phyloP scores from a whole-genome alignment of 2,797 vertebrate species.

The Natrix natrix region DNA sequence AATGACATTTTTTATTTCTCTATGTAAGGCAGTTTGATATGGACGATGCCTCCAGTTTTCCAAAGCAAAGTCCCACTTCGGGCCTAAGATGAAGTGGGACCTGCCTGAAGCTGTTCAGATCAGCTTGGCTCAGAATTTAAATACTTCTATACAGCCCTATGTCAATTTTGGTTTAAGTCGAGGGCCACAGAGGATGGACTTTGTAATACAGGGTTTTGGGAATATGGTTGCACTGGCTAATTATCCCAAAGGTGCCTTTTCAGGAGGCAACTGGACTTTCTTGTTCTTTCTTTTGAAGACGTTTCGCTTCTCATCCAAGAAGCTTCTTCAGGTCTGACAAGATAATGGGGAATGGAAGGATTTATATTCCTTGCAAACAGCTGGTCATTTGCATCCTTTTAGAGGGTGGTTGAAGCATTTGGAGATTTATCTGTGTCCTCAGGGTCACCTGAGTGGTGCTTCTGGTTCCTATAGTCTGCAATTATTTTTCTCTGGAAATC shows the following conservation, averaged over 20 bases:
- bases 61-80: not conserved
- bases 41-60: not conserved
- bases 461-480: too few relatives aligned
- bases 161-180: not conserved
- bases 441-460: too few relatives aligned
- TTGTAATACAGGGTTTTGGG: not conserved
- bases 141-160: not conserved
- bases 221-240: not conserved
- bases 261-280: too few relatives aligned
- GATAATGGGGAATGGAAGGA: too few relatives aligned
- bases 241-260: not conserved
- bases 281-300: too few relatives aligned
- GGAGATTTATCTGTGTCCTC: too few relatives aligned
- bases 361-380: too few relatives aligned
- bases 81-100: not conserved
- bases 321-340: too few relatives aligned
- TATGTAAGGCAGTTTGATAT: not conserved
- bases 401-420: too few relatives aligned
- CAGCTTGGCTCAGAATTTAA: not conserved
- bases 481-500: too few relatives aligned
- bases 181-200: not conserved
- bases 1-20: not conserved
- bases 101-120: not conserved
- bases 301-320: too few relatives aligned
- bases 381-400: too few relatives aligned